Conservation (phyloP, 1,140 invertebrate genomes). For the Epicauta chinensis region DNA sequence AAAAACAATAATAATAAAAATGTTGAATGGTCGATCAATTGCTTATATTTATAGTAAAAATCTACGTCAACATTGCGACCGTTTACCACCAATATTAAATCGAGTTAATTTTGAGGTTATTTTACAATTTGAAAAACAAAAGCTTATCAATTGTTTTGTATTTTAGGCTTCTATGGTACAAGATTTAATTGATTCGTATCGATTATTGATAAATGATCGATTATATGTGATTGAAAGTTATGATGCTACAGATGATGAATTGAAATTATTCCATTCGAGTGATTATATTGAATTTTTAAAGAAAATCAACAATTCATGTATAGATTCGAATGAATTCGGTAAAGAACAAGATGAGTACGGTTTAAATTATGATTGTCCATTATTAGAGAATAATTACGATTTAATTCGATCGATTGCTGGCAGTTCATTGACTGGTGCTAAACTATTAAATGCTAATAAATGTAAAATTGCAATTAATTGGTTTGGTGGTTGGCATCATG, state of each 20-base stretch:
- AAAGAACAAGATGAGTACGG: conserved; percentile 31
- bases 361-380: conserved; percentile 69
- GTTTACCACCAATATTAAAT: conserved; percentile 17
- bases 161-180: conserved; percentile 54
- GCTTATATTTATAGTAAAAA: conserved; percentile 28
- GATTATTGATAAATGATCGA: conserved; percentile 47
- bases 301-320: conserved; percentile 32
- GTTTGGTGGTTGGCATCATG: conserved; percentile 86
- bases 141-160: too few species aligned
- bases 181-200: conserved; percentile 53
- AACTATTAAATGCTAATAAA: conserved; percentile 46
- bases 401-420: conserved; percentile 59
- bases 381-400: conserved; percentile 56
- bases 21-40: conserved; percentile 2
- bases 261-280: conserved; percentile 56
- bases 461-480: conserved; percentile 68
- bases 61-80: conserved; percentile 27
- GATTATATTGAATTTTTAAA: conserved; percentile 56
- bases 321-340: conserved; percentile 33
- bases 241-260: conserved; percentile 49
- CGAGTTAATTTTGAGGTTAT: too few species aligned
- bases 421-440: conserved; percentile 62
- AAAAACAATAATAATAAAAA: too few species aligned
- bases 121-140: too few species aligned
- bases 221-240: conserved; percentile 42